phyloP scores from a whole-genome alignment of 2,113 vertebrate genomes.

The Isichthys henryi region DNA sequence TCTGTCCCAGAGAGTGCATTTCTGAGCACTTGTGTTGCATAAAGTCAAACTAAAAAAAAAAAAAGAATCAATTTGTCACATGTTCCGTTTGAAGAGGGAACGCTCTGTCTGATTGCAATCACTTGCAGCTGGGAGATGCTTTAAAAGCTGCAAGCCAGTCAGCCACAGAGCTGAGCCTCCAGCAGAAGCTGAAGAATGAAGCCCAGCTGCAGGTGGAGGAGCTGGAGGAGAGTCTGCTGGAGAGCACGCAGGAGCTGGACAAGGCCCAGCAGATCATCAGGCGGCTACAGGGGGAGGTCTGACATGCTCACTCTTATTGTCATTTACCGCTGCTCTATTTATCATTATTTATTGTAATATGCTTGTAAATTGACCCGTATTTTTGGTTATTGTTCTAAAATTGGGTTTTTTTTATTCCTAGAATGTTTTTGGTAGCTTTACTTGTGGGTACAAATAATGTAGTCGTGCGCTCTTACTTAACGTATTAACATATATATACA shows the following conservation, averaged over 20 bases:
- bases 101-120: neutral
- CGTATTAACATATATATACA: neutral
- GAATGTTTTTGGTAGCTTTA: neutral
- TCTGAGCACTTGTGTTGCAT: neutral
- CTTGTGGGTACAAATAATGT: neutral
- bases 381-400: neutral
- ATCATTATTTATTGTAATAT: neutral
- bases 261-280: constrained; percentile 37
- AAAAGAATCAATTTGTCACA: neutral
- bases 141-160: constrained; percentile 41
- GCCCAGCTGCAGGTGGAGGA: constrained; percentile 50
- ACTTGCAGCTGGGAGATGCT: constrained; percentile 48
- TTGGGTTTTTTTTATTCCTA: neutral
- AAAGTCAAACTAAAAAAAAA: neutral
- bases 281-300: constrained; percentile 61
- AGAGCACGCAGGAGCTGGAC: constrained; percentile 59
- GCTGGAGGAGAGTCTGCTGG: constrained; percentile 58
- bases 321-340: neutral
- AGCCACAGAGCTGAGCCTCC: constrained; percentile 43
- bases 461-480: neutral
- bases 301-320: neutral
- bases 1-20: neutral
- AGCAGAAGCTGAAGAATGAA: constrained; percentile 58
- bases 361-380: neutral
- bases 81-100: neutral